phyloP scores from a whole-genome alignment of 2,888 invertebrate genomes.

The Apeira syringaria region DNA sequence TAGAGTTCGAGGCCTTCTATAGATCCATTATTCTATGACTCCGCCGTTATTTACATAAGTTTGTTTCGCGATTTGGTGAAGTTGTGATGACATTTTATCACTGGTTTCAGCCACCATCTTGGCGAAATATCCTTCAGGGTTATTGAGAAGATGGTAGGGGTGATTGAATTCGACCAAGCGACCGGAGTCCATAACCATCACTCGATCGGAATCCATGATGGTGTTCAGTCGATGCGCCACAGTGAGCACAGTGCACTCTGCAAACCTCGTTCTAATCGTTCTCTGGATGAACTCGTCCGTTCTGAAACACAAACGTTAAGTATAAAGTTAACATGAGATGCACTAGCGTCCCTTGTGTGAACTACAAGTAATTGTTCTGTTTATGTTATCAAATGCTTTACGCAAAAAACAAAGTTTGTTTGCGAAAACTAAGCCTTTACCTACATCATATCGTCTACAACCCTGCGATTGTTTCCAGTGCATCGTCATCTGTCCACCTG shows the following conservation, averaged over 20 bases:
- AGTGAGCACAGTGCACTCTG: slow-evolving; percentile 93
- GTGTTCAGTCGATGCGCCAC: slow-evolving; percentile 96
- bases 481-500: too few species aligned
- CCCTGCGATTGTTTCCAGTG: too few species aligned
- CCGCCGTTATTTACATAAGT: slow-evolving; percentile 69
- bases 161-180: slow-evolving; percentile 88
- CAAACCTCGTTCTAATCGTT: slow-evolving; percentile 92
- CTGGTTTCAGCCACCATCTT: slow-evolving; percentile 90
- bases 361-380: too few species aligned
- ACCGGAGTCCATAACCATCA: slow-evolving; percentile 94
- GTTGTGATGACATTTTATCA: slow-evolving; percentile 74
- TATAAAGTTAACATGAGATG: too few species aligned
- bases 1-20: neutral
- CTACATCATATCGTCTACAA: too few species aligned
- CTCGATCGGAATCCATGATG: slow-evolving; percentile 95
- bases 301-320: slow-evolving; percentile 54
- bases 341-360: too few species aligned
- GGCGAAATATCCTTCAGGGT: slow-evolving; percentile 84
- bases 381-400: too few species aligned
- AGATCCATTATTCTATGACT: slow-evolving; percentile 52
- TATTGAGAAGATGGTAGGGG: slow-evolving; percentile 85
- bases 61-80: slow-evolving; percentile 70
- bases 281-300: slow-evolving; percentile 93
- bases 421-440: too few species aligned
- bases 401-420: too few species aligned